phyloP scores from a whole-genome alignment of 2,888 invertebrate genomes.

The Maniola hyperantus region DNA sequence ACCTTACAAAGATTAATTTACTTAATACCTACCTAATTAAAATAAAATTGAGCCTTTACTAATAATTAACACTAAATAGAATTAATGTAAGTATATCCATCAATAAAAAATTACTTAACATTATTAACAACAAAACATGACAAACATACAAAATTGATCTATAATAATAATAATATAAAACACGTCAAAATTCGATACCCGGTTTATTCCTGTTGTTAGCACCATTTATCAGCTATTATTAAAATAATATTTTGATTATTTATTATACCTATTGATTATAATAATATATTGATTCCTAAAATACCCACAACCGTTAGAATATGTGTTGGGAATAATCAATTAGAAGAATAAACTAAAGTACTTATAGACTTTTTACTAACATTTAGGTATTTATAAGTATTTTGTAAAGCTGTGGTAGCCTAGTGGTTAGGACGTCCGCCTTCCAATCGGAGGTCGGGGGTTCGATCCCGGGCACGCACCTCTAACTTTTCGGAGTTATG shows the following conservation, averaged over 20 bases:
- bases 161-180: conserved; percentile 36
- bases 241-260: conserved; percentile 27
- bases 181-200: conserved; percentile 49
- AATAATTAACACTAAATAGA: background rate
- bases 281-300: conserved; percentile 29
- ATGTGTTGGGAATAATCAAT: conserved; percentile 65
- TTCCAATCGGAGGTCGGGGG: no score
- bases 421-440: no score
- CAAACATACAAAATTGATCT: conserved; percentile 25
- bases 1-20: background rate
- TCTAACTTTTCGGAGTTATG: no score
- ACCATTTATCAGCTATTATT: conserved; percentile 66
- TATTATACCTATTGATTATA: conserved; percentile 9
- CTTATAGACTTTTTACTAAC: no score
- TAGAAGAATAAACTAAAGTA: conserved; percentile 19
- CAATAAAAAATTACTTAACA: background rate
- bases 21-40: conserved; percentile 15
- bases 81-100: background rate
- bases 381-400: no score
- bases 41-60: background rate
- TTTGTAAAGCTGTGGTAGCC: no score
- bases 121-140: background rate
- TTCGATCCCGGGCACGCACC: no score
- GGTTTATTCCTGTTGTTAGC: conserved; percentile 57
- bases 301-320: conserved; percentile 61